Conservation (phyloP, 1,140 invertebrate species). For the Eueides isabella region DNA sequence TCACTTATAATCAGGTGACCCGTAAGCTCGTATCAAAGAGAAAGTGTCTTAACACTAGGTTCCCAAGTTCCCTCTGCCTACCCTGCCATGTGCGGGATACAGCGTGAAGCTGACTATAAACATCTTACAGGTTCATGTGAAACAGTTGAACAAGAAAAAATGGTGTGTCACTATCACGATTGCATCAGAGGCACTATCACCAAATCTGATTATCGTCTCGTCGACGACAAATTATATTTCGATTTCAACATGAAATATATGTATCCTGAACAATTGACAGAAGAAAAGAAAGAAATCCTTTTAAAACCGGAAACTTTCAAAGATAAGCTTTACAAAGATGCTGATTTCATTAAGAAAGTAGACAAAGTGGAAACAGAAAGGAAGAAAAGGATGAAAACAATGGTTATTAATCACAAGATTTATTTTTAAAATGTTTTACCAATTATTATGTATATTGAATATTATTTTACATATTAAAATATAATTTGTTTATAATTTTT, state of each 20-base stretch:
- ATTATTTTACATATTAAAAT: not conserved
- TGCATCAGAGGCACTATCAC: slow-evolving; percentile 76
- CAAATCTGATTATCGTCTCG: slow-evolving; percentile 69
- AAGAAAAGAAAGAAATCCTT: slow-evolving; percentile 26
- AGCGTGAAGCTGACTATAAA: too few species aligned
- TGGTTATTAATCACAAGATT: slow-evolving; percentile 78
- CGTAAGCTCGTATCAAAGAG: too few species aligned
- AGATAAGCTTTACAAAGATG: slow-evolving; percentile 29
- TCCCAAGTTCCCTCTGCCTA: too few species aligned
- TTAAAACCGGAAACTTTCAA: slow-evolving; percentile 30
- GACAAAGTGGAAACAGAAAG: slow-evolving; percentile 37
- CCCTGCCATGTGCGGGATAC: too few species aligned
- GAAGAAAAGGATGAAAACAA: slow-evolving; percentile 65
- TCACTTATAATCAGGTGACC: too few species aligned
- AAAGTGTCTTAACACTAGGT: too few species aligned
- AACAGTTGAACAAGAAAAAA: slow-evolving; percentile 85
- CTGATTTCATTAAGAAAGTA: slow-evolving; percentile 28
- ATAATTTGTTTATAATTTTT: too few species aligned
- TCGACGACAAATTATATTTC: slow-evolving; percentile 75
- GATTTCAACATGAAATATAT: slow-evolving; percentile 73
- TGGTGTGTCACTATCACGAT: slow-evolving; percentile 84
- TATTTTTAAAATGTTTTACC: slow-evolving; percentile 62
- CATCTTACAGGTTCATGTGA: slow-evolving; percentile 84
- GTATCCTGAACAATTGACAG: slow-evolving; percentile 35
- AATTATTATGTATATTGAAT: slow-evolving; percentile 11